Evolutionary conservation across 2,888 invertebrate genomes (phyloP).

Genomic region (Amblyjoppa proteus): DNA sequence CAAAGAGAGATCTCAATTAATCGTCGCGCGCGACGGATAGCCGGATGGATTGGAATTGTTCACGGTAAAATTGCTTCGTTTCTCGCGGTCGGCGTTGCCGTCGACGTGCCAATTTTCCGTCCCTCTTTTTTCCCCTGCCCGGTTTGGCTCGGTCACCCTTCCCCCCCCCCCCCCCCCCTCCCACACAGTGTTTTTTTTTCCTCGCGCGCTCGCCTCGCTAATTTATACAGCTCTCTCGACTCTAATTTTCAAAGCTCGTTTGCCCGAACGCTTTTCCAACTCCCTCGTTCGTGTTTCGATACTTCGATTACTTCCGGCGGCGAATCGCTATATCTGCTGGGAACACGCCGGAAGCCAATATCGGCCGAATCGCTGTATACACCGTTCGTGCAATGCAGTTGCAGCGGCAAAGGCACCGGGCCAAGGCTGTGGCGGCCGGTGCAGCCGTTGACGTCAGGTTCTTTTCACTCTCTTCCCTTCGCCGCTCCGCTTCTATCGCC

Average conservation of each 20-base stretch:
- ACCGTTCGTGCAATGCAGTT: conserved; percentile 33
- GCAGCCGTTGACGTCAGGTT: conserved; percentile 62
- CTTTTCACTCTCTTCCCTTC: conserved; percentile 54
- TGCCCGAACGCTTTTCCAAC: conserved; percentile 40
- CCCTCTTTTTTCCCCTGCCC: neutral
- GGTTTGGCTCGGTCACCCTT: neutral
- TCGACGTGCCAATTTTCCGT: conserved; percentile 52
- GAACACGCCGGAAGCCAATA: neutral
- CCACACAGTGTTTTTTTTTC: neutral
- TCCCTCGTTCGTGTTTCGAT: conserved; percentile 26
- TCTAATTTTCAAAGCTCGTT: conserved; percentile 62
- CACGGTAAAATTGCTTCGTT: conserved; percentile 17
- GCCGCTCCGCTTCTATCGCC: conserved; percentile 29
- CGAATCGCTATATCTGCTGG: conserved; percentile 2
- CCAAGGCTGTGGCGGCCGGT: conserved; percentile 53
- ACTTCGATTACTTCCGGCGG: conserved; percentile 44
- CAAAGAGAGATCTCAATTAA: conserved; percentile 54
- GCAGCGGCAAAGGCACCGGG: conserved; percentile 63
- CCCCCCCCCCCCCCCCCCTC: too few relatives aligned
- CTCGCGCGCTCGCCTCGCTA: conserved; percentile 27
- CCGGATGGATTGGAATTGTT: neutral
- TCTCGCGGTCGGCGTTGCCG: conserved; percentile 27
- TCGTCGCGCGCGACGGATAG: conserved; percentile 3
- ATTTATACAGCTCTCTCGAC: conserved; percentile 58
- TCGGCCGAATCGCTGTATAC: neutral